phyloP scores from a whole-genome alignment of 2,797 vertebrate genomes.

The Enteromius fasciolatus region DNA sequence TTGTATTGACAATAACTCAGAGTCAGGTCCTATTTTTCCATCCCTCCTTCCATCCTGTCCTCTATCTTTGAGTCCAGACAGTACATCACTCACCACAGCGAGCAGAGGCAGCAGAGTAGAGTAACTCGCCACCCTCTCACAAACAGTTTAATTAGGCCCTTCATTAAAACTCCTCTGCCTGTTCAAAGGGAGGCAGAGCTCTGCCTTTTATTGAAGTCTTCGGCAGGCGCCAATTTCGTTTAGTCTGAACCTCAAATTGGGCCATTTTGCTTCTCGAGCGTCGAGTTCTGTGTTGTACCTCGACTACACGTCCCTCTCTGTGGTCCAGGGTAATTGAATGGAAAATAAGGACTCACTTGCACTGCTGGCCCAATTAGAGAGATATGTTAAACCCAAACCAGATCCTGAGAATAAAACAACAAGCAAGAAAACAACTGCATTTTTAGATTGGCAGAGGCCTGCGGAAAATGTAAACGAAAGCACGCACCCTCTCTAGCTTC shows the following conservation, averaged over 20 bases:
- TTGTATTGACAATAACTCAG: constrained; percentile 29
- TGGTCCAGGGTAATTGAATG: constrained; percentile 80
- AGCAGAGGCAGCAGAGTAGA: constrained; percentile 54
- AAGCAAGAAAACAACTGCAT: constrained; percentile 60
- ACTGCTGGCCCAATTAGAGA: constrained; percentile 78
- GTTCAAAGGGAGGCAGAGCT: constrained; percentile 73
- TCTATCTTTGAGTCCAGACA: constrained; percentile 55
- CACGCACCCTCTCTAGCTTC: constrained; percentile 79
- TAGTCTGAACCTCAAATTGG: constrained; percentile 82
- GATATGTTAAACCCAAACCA: constrained; percentile 74
- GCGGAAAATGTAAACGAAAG: constrained; percentile 70
- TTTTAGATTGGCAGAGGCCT: constrained; percentile 70
- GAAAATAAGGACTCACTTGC: constrained; percentile 81
- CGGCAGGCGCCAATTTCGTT: constrained; percentile 81
- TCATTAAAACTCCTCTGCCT: constrained; percentile 71
- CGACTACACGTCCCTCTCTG: constrained; percentile 68
- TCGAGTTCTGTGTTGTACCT: constrained; percentile 61
- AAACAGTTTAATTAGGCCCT: constrained; percentile 72
- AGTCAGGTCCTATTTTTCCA: constrained; percentile 50
- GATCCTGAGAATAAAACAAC: constrained; percentile 63
- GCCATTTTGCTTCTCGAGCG: constrained; percentile 74
- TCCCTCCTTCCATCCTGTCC: constrained; percentile 32
- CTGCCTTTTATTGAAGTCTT: constrained; percentile 75
- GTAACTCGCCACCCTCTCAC: constrained; percentile 56
- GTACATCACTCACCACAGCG: constrained; percentile 53